Percentiles rank a stretch among this genome's conserved stretches.
These are phyloP conservation scores for Globia sparganii DNA, from an alignment of 2,888 invertebrate species.

Conservation along the genomic window DNA sequence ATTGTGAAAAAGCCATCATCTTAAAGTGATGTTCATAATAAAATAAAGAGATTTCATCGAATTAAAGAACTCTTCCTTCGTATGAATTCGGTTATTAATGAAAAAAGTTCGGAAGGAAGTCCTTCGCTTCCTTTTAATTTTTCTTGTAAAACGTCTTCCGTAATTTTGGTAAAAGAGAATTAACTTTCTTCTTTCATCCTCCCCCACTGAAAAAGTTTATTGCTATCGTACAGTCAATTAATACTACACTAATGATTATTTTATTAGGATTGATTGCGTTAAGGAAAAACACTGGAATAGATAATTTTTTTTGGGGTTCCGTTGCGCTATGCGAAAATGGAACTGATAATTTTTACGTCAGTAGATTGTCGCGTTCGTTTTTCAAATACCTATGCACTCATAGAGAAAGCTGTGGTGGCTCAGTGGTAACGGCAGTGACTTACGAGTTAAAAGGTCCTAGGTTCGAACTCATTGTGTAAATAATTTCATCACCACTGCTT, in stretches of 20 bases:
- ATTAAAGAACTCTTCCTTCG: too few species aligned
- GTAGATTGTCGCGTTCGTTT: neutral
- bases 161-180: neutral
- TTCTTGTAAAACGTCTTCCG: too few species aligned
- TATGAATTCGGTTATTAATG: neutral
- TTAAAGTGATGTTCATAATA: too few species aligned
- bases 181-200: neutral
- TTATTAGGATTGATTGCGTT: constrained; percentile 44
- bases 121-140: neutral
- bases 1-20: neutral
- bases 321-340: neutral
- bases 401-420: too few species aligned
- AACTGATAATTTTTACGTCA: neutral
- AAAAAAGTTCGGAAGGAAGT: neutral
- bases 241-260: constrained; percentile 43
- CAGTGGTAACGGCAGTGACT: too few species aligned
- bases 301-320: constrained; percentile 11
- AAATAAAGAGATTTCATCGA: neutral
- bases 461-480: too few species aligned
- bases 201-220: constrained; percentile 24
- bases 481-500: too few species aligned
- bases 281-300: constrained; percentile 31
- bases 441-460: too few species aligned
- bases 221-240: constrained; percentile 34
- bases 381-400: neutral